Evolutionary conservation across 2,113 vertebrate species (phyloP).

Genomic region (Perca fluviatilis): DNA sequence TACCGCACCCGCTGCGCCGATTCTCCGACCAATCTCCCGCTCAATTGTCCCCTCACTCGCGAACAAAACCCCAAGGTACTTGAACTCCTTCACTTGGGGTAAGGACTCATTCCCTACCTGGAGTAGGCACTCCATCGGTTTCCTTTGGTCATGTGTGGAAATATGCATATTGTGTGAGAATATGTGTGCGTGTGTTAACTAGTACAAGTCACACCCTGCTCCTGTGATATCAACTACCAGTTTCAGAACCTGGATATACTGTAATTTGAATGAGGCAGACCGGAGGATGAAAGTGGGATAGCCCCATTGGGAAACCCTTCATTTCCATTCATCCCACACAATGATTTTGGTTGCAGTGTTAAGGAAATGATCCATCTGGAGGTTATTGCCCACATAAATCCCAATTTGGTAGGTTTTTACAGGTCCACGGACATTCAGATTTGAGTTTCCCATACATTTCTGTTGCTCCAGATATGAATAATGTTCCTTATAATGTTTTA

Average conservation of each 20-base stretch:
- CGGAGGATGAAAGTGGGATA: not conserved
- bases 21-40: too few relatives aligned
- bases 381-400: not conserved
- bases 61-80: too few relatives aligned
- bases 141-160: too few relatives aligned
- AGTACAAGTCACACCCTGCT: not conserved
- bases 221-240: not conserved
- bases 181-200: too few relatives aligned
- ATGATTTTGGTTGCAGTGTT: not conserved
- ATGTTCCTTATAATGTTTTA: not conserved
- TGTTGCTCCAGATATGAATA: not conserved
- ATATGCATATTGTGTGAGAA: too few relatives aligned
- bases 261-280: not conserved
- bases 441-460: not conserved
- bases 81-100: too few relatives aligned
- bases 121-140: too few relatives aligned
- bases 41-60: too few relatives aligned
- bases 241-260: not conserved
- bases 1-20: too few relatives aligned
- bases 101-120: too few relatives aligned
- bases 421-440: not conserved
- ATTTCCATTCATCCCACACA: conserved; percentile 3
- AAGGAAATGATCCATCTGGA: conserved; percentile 1
- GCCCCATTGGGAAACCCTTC: not conserved
- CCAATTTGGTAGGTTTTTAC: not conserved